Evolutionary conservation across 2,797 vertebrate genomes (phyloP).

Genomic region (Micromesistius poutassou): DNA sequence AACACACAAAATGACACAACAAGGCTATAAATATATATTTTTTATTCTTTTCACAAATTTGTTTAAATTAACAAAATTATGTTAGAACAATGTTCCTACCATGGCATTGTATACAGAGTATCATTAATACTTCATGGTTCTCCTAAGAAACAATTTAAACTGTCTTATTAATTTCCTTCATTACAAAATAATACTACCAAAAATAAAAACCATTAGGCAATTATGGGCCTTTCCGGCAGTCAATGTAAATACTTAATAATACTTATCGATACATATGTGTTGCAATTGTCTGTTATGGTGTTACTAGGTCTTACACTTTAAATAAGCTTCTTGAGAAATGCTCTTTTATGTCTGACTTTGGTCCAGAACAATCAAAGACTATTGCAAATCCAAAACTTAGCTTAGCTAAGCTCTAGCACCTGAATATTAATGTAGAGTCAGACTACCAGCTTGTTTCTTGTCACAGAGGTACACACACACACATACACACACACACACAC

Average conservation of each 20-base stretch:
- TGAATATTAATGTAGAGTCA: slow-evolving; percentile 4
- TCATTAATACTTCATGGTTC: background rate
- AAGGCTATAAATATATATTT: background rate
- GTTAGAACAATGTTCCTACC: background rate
- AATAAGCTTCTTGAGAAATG: background rate
- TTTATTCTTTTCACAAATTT: background rate
- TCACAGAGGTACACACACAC: background rate
- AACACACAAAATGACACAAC: background rate
- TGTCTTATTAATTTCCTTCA: slow-evolving; percentile 25
- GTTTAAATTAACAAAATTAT: slow-evolving; percentile 1
- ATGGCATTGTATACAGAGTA: background rate
- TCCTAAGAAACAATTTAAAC: background rate
- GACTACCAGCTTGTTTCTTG: slow-evolving; percentile 1
- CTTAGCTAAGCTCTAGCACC: slow-evolving; percentile 14
- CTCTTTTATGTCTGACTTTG: slow-evolving; percentile 36
- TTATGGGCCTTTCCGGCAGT: background rate
- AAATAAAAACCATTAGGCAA: background rate
- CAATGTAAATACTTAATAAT: background rate
- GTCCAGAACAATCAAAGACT: slow-evolving; percentile 47
- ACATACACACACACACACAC: background rate
- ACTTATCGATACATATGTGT: background rate
- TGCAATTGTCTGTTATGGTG: background rate
- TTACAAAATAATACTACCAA: slow-evolving; percentile 23
- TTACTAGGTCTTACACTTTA: background rate
- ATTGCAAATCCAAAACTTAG: slow-evolving; percentile 10